These are phyloP conservation scores for Prunella strophiata DNA, from an alignment of 2,797 vertebrate genomes.

Conservation along the genomic window DNA sequence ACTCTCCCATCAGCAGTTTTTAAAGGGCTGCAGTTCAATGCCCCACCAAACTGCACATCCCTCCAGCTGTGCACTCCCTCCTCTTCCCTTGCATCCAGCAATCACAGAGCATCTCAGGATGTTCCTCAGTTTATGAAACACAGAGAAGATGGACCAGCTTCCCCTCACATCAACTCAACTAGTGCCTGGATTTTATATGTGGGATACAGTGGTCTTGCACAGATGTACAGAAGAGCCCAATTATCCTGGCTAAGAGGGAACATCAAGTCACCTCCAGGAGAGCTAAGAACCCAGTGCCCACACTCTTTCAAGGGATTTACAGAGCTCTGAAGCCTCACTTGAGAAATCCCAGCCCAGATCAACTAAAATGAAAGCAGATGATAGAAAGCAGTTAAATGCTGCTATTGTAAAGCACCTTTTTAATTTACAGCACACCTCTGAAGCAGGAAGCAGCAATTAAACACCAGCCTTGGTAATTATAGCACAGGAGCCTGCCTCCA, in stretches of 20 bases:
- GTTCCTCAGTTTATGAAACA: neutral
- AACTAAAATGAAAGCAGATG: neutral
- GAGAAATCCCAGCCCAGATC: neutral
- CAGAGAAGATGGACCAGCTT: neutral
- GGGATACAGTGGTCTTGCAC: neutral
- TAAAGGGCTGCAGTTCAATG: neutral
- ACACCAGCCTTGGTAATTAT: neutral
- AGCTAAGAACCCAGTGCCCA: neutral
- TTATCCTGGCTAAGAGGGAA: neutral
- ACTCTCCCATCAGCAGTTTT: neutral
- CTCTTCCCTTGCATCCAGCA: neutral
- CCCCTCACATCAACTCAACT: neutral
- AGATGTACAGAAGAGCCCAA: neutral
- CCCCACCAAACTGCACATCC: neutral
- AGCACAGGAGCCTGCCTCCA: neutral
- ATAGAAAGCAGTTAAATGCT: neutral
- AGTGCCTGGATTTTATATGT: neutral
- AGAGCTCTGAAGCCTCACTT: neutral
- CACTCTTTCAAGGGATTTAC: neutral
- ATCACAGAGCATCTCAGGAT: neutral
- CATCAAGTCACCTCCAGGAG: neutral
- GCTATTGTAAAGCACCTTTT: neutral
- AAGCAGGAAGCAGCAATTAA: slow-evolving; percentile 19
- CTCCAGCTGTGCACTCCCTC: neutral
- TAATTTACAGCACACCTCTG: neutral